These are phyloP conservation scores for Homarus gammarus DNA, from an alignment of 2,888 invertebrate species.

Conservation along the genomic window DNA sequence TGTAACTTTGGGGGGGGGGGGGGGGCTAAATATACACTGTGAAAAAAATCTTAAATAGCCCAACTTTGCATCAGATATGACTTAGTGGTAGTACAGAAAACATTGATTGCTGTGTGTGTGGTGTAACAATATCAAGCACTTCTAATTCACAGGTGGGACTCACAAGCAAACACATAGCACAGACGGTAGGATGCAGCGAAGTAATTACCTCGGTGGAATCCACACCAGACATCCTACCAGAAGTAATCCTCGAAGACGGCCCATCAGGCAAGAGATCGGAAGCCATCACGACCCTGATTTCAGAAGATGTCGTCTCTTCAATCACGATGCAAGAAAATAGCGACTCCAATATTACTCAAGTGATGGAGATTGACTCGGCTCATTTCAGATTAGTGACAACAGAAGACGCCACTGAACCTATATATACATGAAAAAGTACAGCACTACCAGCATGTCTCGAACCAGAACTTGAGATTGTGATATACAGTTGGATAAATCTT, in stretches of 20 bases:
- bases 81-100: too few species aligned
- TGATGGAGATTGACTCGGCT: conserved; percentile 33
- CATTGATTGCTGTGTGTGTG: too few species aligned
- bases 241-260: conserved; percentile 21
- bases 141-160: conserved; percentile 21
- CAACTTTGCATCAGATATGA: too few species aligned
- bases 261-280: conserved; percentile 11
- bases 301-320: not conserved
- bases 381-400: conserved; percentile 15
- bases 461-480: too few species aligned
- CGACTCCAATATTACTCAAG: conserved; percentile 18
- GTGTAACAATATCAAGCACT: not conserved
- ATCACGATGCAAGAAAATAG: conserved; percentile 30
- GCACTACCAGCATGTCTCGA: too few species aligned
- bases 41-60: too few species aligned
- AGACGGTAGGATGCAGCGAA: not conserved
- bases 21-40: too few species aligned
- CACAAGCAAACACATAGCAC: not conserved
- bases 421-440: not conserved
- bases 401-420: conserved; percentile 1
- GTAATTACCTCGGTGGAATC: conserved; percentile 12
- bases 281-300: conserved; percentile 14
- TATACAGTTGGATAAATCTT: too few species aligned
- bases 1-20: too few species aligned
- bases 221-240: not conserved